Base-by-base conservation (phyloP, 35 echinoderm and acorn worm species). In the Amphiura filiformis region DNA sequence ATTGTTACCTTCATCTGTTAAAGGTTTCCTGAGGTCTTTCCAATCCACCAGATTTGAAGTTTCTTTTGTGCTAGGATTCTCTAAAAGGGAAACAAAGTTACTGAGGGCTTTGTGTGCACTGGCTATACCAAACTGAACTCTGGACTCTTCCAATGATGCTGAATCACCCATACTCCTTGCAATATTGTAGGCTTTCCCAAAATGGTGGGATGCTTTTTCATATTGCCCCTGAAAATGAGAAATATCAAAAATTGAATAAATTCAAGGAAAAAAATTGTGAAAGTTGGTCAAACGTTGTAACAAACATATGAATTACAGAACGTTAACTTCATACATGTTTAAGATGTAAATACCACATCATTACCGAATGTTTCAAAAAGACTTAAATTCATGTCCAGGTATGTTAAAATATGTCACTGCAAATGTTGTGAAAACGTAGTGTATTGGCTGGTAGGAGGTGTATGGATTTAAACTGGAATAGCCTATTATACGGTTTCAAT, bases 131-230 rank as follows among this genome's bases (percentile, higher is more conserved):
- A 92, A 99, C 64, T 92, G 86, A 0, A 89, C 93, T 38, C 96
- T 89, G 23, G 87, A 87, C 5, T 83, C 80, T 39, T 92, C 93
- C 0, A 85, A 82, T 37, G 79, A 80, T 23, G 47, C 81, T 52
- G 87, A 39, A 57, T 99, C 93, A 13, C 89, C 90, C 32, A 88
- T 90, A 76, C 90, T 91, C 38, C 96, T 93, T 33, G 96, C 96
- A 32, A 94, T 95, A 47, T 86, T 95, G 89, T 92, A 99, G 28
- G 96, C 92, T 75, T 94, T 99, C 26, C 93, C 93, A 93, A 98
- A 99, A 78, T 86, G 94, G 35, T 93, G 86, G 9, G 96, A 92
- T 61, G 96, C 96, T 56, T 93, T 90, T 22, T 92, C 84, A 78
- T 99, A 99, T 52, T 99, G 82, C 17, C 93, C 96, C 93, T 98